Base-by-base conservation (phyloP, 1,140 invertebrate species). In the Chymomyza costata region DNA sequence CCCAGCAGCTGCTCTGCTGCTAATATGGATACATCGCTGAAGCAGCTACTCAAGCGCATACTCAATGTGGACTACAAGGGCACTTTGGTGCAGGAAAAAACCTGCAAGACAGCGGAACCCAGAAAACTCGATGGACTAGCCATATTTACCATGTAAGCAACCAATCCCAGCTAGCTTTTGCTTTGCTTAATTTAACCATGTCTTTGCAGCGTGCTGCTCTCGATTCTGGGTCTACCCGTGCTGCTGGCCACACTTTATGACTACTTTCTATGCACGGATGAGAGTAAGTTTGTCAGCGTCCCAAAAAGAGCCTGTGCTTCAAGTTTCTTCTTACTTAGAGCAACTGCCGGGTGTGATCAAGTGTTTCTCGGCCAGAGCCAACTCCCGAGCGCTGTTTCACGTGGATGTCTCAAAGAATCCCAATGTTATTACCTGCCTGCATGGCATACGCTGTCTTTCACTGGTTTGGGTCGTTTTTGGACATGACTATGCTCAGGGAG, bases 381-480 rank as follows among this genome's bases (percentile, higher is more conserved):
- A 76, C 14, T 54, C 70, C 7, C 46, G 61, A 0, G 19, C 35
- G 0, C 51, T 76, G 0, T 78, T 78, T n/a, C 63, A 39, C 3
- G 32, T 64, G 1, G 35, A 54, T 5, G 54, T 48, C 1, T 56
- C 40, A 0, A 19, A 67, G 7, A 78, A 78, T 25, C 66, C 58
- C 0, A 78, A 78, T 46, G 71, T 71, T 17, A 57, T 82, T 25
- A 54, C 89, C n/a, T 89, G 87, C 48, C 45, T 90, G 5, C 86
- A 89, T 56, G 89, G 90, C 7, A 76, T 91, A 6, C 87, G 89
- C 45, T 86, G 88, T 3, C 57, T 92, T 14, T 89, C 89, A 32
- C 88, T 92, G 78, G 68, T 88, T 1, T 92, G 91, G 91, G 88
- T 93, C 2, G 86, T 92, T 6, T 61, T 90, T 2, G 89, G 89